A percentile compares a stretch with the other conserved stretches of the same genome.
phyloP scores from a whole-genome alignment of 64 coral and sea anemone genomes.

The Stichodactyla mertensii region DNA sequence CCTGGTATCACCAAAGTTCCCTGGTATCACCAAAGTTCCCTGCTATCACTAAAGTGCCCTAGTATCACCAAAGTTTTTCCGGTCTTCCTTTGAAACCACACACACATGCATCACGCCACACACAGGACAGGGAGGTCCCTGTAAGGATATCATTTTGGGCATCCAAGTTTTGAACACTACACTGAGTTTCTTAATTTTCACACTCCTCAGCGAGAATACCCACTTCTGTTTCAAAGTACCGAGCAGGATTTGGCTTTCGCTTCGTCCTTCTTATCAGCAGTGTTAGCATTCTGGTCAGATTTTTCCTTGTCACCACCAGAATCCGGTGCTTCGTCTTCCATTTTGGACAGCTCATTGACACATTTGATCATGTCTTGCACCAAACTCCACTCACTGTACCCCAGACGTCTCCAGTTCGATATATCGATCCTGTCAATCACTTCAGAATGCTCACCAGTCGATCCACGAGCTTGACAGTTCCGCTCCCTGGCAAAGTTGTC shows the following conservation, averaged over 20 bases:
- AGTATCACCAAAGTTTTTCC: too few species aligned
- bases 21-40: too few species aligned
- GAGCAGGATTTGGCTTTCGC: conserved; percentile 3
- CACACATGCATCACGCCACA: too few species aligned
- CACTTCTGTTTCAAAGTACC: background rate
- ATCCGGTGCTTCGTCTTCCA: conserved; percentile 37
- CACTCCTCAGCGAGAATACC: background rate
- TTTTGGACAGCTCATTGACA: conserved; percentile 53
- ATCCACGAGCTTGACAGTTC: conserved; percentile 48
- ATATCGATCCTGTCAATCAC: conserved; percentile 52
- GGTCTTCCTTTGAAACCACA: too few species aligned
- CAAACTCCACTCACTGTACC: conserved; percentile 38
- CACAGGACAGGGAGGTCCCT: too few species aligned
- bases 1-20: too few species aligned
- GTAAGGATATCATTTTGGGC: too few species aligned
- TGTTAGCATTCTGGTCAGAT: background rate
- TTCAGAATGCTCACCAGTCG: conserved; percentile 69
- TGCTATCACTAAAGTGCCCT: too few species aligned
- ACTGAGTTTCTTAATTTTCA: background rate
- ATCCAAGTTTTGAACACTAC: background rate
- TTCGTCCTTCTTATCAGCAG: background rate
- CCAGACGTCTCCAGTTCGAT: conserved; percentile 50
- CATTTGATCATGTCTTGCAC: conserved; percentile 65
- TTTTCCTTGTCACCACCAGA: background rate
- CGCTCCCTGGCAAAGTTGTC: conserved; percentile 20